Conservation (phyloP, 2,113 vertebrate species). For the Phylloscopus trochilus region DNA sequence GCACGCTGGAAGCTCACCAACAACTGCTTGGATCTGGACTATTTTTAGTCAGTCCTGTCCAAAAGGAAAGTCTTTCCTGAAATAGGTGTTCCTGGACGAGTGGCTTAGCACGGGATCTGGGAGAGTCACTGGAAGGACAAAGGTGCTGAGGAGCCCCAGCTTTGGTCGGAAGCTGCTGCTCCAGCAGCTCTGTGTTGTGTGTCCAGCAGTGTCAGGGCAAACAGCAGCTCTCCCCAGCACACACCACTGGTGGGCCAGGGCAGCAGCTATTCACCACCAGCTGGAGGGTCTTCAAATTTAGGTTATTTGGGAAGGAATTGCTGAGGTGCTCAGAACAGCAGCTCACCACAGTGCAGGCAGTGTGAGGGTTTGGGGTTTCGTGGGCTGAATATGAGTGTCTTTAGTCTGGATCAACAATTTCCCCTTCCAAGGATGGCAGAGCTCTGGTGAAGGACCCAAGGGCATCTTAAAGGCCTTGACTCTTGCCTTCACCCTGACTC, state of each 20-base stretch:
- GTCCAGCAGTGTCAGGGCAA: fast-evolving
- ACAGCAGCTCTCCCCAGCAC: neutral
- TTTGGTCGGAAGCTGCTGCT: neutral
- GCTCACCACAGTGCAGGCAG: neutral
- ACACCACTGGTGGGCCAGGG: neutral
- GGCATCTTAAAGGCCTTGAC: neutral
- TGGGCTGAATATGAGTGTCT: neutral
- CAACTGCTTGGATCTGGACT: neutral
- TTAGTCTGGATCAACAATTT: neutral
- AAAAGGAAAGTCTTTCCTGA: neutral
- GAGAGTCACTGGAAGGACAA: neutral
- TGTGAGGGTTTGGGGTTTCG: fast-evolving
- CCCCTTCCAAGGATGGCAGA: neutral
- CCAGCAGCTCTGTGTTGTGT: neutral
- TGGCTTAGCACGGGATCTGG: neutral
- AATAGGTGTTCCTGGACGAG: neutral
- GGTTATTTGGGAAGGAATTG: neutral
- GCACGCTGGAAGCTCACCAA: neutral
- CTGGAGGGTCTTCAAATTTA: neutral
- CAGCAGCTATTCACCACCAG: neutral
- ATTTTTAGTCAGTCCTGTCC: neutral
- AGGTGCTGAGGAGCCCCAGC: fast-evolving
- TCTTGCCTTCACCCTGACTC: neutral
- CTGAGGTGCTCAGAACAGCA: neutral
- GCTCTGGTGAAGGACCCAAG: neutral